Base-by-base conservation (phyloP, 2,113 vertebrate species). In the Nannobrachium achirus region DNA sequence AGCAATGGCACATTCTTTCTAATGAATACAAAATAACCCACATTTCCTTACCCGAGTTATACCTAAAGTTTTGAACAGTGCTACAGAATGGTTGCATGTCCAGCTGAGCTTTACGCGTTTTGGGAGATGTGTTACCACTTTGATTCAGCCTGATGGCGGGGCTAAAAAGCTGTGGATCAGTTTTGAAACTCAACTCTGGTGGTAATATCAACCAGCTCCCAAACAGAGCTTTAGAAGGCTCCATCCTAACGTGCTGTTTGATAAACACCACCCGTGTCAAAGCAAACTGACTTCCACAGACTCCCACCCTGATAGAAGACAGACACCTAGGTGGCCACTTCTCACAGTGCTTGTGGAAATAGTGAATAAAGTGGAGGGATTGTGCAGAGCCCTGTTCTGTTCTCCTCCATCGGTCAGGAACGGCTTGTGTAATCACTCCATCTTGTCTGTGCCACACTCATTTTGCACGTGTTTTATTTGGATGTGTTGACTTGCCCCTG, bases 391-490 rank as follows among this genome's bases (percentile, higher is more conserved):
- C 0, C 33, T 7, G 18, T 10, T 14, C 40, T 66, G 68, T 73
- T 70, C 68, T 33, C 71, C 80, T 15, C 63, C 56, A 18, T 65
- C 75, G 85, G 78, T 78, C 76, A 70, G 59, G 41, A 33, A 59
- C 5, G 61, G 69, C 76, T 76, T 46, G 76, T 71, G 46, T 75
- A 79, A 88, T 89, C 89, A 77, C 84, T 86, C 83, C 75, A 84
- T 86, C 75, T 78, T 41, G 57, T 61, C 52, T 68, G 71, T 75
- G 73, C 79, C 85, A 64, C 64, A 64, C 75, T 73, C 58, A n/a
- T 85, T 82, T 84, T 61, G 78, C 85, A 86, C 84, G 86, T 91
- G 81, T 92, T 91, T 82, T 71, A 86, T 85, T 88, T 87, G 76
- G 82, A 87, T 59, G 44, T 63, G 44, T 63, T 20, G 59, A 71